These are phyloP conservation scores for Lutjanus erythropterus DNA, from an alignment of 2,113 vertebrate genomes.

Conservation along the genomic window DNA sequence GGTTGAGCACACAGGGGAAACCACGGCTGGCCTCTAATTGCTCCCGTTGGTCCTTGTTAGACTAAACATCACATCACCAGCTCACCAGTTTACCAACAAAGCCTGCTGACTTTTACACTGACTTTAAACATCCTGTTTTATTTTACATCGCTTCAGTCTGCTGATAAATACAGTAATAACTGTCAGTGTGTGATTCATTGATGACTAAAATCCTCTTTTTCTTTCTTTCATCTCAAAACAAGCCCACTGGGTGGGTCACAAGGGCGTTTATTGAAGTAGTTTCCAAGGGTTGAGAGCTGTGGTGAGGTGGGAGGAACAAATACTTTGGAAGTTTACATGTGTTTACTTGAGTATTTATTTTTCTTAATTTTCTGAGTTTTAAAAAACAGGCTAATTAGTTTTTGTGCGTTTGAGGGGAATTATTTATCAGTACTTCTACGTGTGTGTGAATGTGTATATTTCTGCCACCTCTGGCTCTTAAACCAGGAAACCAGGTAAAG, in stretches of 20 bases:
- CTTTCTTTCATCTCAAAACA: not conserved
- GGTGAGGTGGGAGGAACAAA: no score
- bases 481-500: constrained; percentile 40
- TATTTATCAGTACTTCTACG: no score
- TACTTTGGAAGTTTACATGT: no score
- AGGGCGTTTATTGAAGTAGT: not conserved
- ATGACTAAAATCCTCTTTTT: constrained; percentile 5
- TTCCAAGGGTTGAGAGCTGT: not conserved
- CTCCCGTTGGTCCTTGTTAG: constrained; percentile 57
- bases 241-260: not conserved
- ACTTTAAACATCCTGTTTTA: constrained; percentile 14
- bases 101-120: constrained; percentile 23
- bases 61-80: constrained; percentile 50
- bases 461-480: no score
- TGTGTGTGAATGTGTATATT: no score
- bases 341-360: no score
- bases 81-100: constrained; percentile 27
- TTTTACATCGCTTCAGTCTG: not conserved
- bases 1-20: constrained; percentile 17
- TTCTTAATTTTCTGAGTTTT: no score
- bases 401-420: no score
- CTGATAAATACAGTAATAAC: not conserved
- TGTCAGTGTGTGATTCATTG: constrained; percentile 12
- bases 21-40: constrained; percentile 56
- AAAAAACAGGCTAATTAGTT: no score